Percentiles rank a stretch among this genome's conserved stretches.
phyloP scores from a whole-genome alignment of 2,888 invertebrate species.

The Zaprionus bogoriensis region DNA sequence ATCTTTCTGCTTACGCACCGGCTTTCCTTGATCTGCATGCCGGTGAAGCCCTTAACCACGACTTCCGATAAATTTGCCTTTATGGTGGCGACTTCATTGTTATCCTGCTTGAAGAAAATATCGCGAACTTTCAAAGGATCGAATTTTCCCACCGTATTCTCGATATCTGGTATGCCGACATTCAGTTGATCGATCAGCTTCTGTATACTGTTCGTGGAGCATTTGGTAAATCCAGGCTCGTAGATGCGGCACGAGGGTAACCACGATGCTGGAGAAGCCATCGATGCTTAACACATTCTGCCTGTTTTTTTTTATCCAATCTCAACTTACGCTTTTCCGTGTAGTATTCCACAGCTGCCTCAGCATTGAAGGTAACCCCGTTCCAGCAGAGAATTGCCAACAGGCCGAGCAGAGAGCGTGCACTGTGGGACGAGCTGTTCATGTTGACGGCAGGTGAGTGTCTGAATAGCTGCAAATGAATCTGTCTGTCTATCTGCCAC shows the following conservation, averaged over 20 bases:
- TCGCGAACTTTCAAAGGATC: conserved; percentile 87
- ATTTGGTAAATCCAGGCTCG: conserved; percentile 86
- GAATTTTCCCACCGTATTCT: conserved; percentile 84
- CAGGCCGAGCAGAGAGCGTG: conserved; percentile 6
- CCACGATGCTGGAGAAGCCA: conserved; percentile 84
- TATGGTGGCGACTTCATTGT: conserved; percentile 88
- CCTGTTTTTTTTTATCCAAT: not conserved
- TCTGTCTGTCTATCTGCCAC: conserved; percentile 2
- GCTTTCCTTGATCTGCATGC: conserved; percentile 85
- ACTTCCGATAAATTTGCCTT: conserved; percentile 88
- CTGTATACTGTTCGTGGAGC: conserved; percentile 85
- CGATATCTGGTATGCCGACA: conserved; percentile 78
- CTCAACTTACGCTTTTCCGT: conserved; percentile 65
- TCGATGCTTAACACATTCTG: not conserved
- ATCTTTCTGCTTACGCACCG: conserved; percentile 85
- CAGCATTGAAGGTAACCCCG: not conserved
- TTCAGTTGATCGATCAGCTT: conserved; percentile 86
- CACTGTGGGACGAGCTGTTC: conserved; percentile 11
- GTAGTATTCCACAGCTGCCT: conserved; percentile 57
- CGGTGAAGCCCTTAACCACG: conserved; percentile 86
- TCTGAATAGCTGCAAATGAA: conserved; percentile 17
- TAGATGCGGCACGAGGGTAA: conserved; percentile 86
- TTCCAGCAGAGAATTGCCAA: conserved; percentile 22
- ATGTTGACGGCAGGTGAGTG: conserved; percentile 29
- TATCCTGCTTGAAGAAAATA: conserved; percentile 87